phyloP scores from a whole-genome alignment of 2,113 vertebrate species.

The Anseranas semipalmata region DNA sequence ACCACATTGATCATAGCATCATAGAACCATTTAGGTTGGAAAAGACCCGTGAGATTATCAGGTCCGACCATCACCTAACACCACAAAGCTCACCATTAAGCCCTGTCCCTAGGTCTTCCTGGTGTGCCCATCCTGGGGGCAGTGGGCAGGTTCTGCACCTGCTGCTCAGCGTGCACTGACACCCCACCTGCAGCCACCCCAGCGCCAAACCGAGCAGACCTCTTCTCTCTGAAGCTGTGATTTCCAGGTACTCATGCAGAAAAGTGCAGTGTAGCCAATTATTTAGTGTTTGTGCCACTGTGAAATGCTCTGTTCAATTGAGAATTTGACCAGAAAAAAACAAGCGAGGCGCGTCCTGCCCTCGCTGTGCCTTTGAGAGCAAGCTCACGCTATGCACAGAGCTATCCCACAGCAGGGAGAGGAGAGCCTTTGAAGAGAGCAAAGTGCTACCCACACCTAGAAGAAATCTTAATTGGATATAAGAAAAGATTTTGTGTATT shows the following conservation, averaged over 20 bases:
- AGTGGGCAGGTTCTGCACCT: no score
- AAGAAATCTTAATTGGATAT: conserved; percentile 18
- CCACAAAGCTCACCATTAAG: no score
- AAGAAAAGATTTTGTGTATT: conserved; percentile 31
- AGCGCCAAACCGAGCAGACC: not conserved
- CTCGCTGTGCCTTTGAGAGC: rapidly evolving
- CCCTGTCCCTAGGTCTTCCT: no score
- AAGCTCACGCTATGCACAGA: not conserved
- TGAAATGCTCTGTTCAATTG: not conserved
- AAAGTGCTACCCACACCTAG: not conserved
- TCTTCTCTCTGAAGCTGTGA: rapidly evolving
- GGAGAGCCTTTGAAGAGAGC: not conserved
- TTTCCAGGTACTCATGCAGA: not conserved
- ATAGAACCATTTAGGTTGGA: no score
- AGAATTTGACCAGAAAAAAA: conserved; percentile 5
- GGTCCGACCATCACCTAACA: no score
- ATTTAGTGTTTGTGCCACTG: not conserved
- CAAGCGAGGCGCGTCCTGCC: not conserved
- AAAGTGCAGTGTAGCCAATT: not conserved
- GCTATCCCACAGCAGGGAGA: not conserved
- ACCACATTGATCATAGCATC: no score
- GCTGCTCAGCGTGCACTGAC: no score
- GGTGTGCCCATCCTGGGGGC: no score
- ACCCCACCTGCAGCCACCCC: not conserved
- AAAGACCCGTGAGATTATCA: no score